Evolutionary conservation across 2,113 vertebrate genomes (phyloP).

Genomic region (Notarius quadriscutis): DNA sequence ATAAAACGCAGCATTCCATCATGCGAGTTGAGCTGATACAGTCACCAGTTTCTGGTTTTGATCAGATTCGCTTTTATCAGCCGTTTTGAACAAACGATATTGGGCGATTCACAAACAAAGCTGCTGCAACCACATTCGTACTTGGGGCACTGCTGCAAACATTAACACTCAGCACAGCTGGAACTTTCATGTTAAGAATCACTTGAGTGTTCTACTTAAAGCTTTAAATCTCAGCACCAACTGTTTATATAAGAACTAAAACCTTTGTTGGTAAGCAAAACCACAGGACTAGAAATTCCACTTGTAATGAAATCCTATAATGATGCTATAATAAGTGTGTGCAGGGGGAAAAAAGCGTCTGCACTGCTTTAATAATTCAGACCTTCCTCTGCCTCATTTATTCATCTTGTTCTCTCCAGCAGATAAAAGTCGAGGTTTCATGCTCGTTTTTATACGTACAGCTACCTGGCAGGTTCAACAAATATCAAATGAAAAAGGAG

Average conservation of each 20-base stretch:
- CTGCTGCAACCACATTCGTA: neutral
- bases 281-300: neutral
- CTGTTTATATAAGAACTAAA: neutral
- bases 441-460: neutral
- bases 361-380: constrained; percentile 13
- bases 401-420: neutral
- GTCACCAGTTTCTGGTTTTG: neutral
- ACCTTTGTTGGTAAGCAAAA: neutral
- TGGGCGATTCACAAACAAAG: neutral
- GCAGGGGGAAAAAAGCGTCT: neutral
- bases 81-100: neutral
- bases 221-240: neutral
- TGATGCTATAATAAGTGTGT: neutral
- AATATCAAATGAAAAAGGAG: neutral
- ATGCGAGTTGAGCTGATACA: neutral
- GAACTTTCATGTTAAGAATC: neutral
- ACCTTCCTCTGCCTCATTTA: neutral
- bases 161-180: neutral
- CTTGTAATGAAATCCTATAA: constrained; percentile 1
- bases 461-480: neutral
- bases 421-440: neutral
- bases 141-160: neutral
- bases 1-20: neutral
- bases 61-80: neutral
- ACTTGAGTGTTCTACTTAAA: neutral